Evolutionary conservation across 2,113 vertebrate species (phyloP), one percentile per base, ranked within the genome.

Genomic region (Puffinus mauretanicus): DNA sequence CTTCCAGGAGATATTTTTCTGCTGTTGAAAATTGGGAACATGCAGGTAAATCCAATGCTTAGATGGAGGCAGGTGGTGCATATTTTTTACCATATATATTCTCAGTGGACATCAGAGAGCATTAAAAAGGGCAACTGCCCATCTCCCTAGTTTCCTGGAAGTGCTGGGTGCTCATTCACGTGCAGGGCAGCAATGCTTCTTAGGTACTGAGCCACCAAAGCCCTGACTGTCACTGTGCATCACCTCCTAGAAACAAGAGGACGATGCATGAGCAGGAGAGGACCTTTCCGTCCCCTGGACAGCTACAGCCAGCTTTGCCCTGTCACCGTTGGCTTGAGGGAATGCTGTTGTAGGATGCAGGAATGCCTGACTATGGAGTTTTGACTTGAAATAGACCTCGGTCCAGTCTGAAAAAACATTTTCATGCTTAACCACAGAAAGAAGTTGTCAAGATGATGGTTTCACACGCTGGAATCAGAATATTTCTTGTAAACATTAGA

Each of bases 381-480:
- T 88, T 91, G 49, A 46, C 81, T 82, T 46, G 72, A 96, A 94
- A 96, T 49, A 91, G 72, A 80, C 40, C 58, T 88, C 1, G 1
- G n/a, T 81, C 60, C 69, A 78, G 72, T 58, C 86, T 92, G 83
- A 81, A 60, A 54, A 94, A 96, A 78, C 26, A 89, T 78, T 86
- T 78, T 64, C 49, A 70, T 83, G 64, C 89, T 93, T 75, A 87
- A 58, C 47, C 72, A 75, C 84, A 86, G 81, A 94, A 86, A 78
- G 42, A 21, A 51, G 69, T 69, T 92, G 49, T 66, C 67, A 93
- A 86, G 65, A 83, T 0, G 7, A 46, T 60, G 69, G 72, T 88
- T 91, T 95, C 55, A 70, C 69, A 67, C 2, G 3, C 64, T 88
- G 72, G 44, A 91, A 82, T 83, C 57, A 77, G 60, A 92, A 46